phyloP scores from a whole-genome alignment of 2,797 vertebrate species.

The Borostomias antarcticus region DNA sequence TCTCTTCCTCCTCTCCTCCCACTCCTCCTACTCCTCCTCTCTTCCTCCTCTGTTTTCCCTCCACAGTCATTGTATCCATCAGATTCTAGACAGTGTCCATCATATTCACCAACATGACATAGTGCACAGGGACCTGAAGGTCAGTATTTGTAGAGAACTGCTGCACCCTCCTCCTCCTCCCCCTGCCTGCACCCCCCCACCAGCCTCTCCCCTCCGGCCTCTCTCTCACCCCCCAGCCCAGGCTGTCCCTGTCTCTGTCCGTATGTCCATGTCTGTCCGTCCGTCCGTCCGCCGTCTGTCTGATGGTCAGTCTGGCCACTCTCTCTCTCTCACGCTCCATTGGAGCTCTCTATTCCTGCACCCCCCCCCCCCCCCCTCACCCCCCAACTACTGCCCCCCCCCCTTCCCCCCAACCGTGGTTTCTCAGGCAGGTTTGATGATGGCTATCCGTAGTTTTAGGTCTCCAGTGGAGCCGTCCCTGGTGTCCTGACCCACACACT shows the following conservation, averaged over 20 bases:
- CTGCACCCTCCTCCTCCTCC: constrained; percentile 48
- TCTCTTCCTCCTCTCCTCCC: constrained; percentile 17
- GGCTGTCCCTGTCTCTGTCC: constrained; percentile 52
- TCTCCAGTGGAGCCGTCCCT: not conserved
- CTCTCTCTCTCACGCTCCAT: constrained; percentile 41
- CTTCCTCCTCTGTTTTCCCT: constrained; percentile 74
- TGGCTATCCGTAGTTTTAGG: not conserved
- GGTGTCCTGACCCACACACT: constrained; percentile 9
- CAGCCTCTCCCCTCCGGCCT: constrained; percentile 6
- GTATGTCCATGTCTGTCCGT: constrained; percentile 23
- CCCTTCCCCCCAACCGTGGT: constrained; percentile 10
- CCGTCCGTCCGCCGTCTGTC: constrained; percentile 28
- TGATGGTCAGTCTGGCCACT: constrained; percentile 34
- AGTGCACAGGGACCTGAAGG: constrained; percentile 90
- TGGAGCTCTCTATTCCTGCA: constrained; percentile 16
- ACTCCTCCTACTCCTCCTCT: constrained; percentile 21
- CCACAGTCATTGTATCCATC: constrained; percentile 88
- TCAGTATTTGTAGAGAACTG: constrained; percentile 77
- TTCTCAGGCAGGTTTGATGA: no score
- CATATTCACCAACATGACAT: constrained; percentile 91
- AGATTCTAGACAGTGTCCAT: constrained; percentile 90
- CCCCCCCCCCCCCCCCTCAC: constrained; percentile 1
- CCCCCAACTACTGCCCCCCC: constrained; percentile 35
- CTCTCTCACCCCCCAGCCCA: constrained; percentile 16
- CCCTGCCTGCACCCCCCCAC: constrained; percentile 34